Conservation (phyloP, 1,140 invertebrate species). For the Drosophila nannoptera region DNA sequence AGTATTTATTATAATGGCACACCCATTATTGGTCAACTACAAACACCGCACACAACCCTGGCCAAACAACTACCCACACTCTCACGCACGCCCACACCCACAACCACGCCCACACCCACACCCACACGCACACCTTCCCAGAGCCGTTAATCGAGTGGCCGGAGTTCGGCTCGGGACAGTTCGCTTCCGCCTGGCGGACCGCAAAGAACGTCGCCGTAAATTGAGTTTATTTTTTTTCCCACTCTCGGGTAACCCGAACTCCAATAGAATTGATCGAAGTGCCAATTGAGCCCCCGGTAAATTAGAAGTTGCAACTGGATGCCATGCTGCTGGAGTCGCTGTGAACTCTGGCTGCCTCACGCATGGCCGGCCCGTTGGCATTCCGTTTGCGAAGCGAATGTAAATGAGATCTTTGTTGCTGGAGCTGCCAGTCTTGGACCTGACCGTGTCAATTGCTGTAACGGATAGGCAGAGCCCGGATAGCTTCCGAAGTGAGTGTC, state of each 20-base stretch:
- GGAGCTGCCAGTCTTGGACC: slow-evolving; percentile 4
- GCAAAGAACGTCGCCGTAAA: slow-evolving; percentile 13
- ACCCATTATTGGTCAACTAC: slow-evolving; percentile 36
- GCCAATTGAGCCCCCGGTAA: slow-evolving; percentile 21
- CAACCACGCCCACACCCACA: no score
- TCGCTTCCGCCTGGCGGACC: slow-evolving; percentile 27
- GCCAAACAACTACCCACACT: slow-evolving; percentile 8
- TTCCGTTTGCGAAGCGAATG: slow-evolving; percentile 19
- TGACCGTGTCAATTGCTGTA: not conserved
- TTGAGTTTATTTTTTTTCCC: slow-evolving; percentile 1
- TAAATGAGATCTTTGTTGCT: slow-evolving; percentile 36
- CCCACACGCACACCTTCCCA: slow-evolving; percentile 15
- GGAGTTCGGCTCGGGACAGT: slow-evolving; percentile 2
- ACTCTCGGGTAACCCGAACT: slow-evolving; percentile 17
- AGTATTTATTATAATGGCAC: slow-evolving; percentile 39
- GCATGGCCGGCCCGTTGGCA: slow-evolving; percentile 30
- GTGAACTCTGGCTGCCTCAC: slow-evolving; percentile 23
- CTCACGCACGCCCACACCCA: no score
- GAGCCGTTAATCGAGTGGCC: slow-evolving; percentile 29
- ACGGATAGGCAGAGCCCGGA: no score
- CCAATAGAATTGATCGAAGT: slow-evolving; percentile 34
- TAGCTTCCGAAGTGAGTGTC: no score
- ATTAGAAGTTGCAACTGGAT: slow-evolving; percentile 34
- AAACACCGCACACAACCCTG: not conserved
- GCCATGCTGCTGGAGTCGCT: slow-evolving; percentile 20